phyloP scores from a whole-genome alignment of 2,113 vertebrate species.

The Chaenocephalus aceratus region DNA sequence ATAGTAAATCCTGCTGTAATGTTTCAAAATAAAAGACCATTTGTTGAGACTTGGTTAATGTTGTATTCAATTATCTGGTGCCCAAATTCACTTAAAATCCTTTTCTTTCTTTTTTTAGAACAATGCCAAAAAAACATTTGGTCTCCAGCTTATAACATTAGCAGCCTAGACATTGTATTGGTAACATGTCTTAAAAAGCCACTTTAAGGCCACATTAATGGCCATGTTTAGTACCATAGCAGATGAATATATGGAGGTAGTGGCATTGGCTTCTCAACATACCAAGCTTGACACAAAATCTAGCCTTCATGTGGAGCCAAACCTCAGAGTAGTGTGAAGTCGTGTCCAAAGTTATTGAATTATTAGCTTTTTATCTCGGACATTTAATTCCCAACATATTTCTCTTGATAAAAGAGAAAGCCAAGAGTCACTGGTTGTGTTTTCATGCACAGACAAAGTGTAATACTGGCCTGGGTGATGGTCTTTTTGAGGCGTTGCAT shows the following conservation, averaged over 20 bases:
- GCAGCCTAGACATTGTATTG: conserved; percentile 22
- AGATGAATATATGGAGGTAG: conserved; percentile 20
- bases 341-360: conserved; percentile 26
- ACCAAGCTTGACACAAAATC: not conserved
- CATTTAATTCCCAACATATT: not conserved
- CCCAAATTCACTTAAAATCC: conserved; percentile 15
- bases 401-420: conserved; percentile 11
- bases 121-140: conserved; percentile 26
- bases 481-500: not conserved
- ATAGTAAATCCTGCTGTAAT: not conserved
- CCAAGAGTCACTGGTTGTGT: conserved; percentile 14
- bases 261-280: conserved; percentile 5
- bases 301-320: conserved; percentile 14
- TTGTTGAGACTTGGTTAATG: not conserved
- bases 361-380: conserved; percentile 26
- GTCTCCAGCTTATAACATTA: conserved; percentile 65
- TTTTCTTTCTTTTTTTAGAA: not conserved
- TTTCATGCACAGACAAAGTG: conserved; percentile 30
- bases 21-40: conserved; percentile 9
- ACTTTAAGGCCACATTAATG: not conserved
- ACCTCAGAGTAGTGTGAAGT: conserved; percentile 25
- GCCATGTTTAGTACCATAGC: not conserved
- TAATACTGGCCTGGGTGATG: not conserved
- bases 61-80: conserved; percentile 11
- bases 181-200: conserved; percentile 37